phyloP scores from a whole-genome alignment of 1,140 invertebrate species.

The Cherax quadricarinatus region DNA sequence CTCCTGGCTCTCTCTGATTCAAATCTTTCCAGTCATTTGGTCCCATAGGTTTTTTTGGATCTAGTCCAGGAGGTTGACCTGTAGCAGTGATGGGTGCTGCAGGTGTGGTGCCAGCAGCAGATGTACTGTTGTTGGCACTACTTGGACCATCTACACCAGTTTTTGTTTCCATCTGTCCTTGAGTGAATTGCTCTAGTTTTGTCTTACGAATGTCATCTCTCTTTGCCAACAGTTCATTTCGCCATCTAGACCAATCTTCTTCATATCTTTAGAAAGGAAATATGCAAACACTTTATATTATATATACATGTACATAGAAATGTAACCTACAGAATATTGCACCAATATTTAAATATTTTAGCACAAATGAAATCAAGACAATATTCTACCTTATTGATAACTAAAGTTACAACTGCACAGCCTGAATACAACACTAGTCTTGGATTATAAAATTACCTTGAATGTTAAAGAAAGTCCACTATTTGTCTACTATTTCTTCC shows the following conservation, averaged over 20 bases:
- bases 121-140: background rate
- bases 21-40: background rate
- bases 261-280: slow-evolving; percentile 35
- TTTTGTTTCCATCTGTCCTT: background rate
- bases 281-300: too few relatives aligned
- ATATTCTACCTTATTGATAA: too few relatives aligned
- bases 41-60: background rate
- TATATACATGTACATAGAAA: too few relatives aligned
- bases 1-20: background rate
- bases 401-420: too few relatives aligned
- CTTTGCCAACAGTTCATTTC: slow-evolving; percentile 24
- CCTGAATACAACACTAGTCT: too few relatives aligned
- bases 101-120: background rate
- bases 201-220: slow-evolving; percentile 49
- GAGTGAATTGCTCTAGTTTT: slow-evolving; percentile 30
- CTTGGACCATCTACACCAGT: background rate
- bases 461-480: too few relatives aligned
- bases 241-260: slow-evolving; percentile 58
- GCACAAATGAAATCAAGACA: too few relatives aligned
- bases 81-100: background rate
- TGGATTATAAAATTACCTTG: too few relatives aligned
- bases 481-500: too few relatives aligned
- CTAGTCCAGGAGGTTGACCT: background rate
- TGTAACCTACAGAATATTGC: too few relatives aligned
- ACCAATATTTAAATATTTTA: too few relatives aligned